Percentiles rank a stretch among this genome's conserved stretches.
Conservation (phyloP, 2,797 vertebrate genomes). For the Cossypha niveicapilla region DNA sequence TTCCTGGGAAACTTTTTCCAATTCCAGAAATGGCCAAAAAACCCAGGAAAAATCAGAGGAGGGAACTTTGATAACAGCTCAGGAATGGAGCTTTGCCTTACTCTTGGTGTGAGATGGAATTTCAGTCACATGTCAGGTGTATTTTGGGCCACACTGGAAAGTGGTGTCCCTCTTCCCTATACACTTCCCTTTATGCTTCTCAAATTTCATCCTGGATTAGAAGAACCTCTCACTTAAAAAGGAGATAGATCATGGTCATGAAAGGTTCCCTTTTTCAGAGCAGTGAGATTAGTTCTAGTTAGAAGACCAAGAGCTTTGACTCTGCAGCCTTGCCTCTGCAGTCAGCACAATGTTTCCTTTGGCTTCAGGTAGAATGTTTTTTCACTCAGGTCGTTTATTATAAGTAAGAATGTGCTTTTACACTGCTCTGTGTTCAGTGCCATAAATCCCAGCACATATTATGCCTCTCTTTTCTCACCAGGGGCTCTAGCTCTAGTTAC, state of each 20-base stretch:
- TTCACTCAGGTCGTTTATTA: neutral
- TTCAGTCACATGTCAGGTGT: neutral
- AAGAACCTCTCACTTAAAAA: neutral
- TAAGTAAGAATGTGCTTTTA: constrained; percentile 38
- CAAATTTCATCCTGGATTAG: neutral
- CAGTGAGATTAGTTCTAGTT: neutral
- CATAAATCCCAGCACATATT: constrained; percentile 24
- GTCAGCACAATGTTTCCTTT: constrained; percentile 17
- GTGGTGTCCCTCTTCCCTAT: neutral
- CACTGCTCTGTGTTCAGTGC: neutral
- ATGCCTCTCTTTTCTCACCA: neutral
- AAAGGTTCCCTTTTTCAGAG: neutral
- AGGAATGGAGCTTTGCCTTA: neutral
- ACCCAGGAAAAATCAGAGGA: neutral
- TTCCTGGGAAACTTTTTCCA: neutral
- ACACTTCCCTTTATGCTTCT: neutral
- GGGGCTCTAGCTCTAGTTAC: neutral
- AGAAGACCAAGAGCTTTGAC: neutral
- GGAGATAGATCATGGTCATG: neutral
- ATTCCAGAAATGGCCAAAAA: neutral
- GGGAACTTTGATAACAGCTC: neutral
- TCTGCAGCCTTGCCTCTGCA: neutral
- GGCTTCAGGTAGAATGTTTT: constrained; percentile 38
- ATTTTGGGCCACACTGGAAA: neutral
- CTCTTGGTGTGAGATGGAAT: neutral